Evolutionary conservation across 2,888 invertebrate species (phyloP).

Genomic region (Argyresthia goedartella): DNA sequence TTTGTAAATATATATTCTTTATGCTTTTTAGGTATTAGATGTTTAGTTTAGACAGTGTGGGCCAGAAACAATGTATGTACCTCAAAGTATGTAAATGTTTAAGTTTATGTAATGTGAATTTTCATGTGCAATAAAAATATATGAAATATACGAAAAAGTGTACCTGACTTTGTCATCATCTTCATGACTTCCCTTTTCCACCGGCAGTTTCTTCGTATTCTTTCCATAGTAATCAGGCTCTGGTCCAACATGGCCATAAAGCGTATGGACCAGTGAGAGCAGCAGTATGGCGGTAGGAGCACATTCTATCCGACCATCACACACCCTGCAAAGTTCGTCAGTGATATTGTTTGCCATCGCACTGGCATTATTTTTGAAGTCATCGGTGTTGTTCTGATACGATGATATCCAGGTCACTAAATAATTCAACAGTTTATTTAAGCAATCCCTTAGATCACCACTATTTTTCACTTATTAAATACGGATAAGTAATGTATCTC

Average conservation of each 20-base stretch:
- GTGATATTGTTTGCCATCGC: conserved; percentile 38
- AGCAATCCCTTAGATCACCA: too few species aligned
- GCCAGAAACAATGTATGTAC: too few species aligned
- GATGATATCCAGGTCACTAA: neutral
- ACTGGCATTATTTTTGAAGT: conserved; percentile 46
- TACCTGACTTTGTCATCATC: neutral
- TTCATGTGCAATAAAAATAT: too few species aligned
- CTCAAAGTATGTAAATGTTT: too few species aligned
- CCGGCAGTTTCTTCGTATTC: neutral
- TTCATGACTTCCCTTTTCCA: neutral
- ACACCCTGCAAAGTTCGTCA: conserved; percentile 53
- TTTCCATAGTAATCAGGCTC: conserved; percentile 50
- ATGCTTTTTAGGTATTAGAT: too few species aligned
- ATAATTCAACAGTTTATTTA: too few species aligned
- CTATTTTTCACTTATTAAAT: too few species aligned
- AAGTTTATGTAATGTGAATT: too few species aligned
- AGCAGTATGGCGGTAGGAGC: conserved; percentile 59
- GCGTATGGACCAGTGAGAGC: conserved; percentile 50
- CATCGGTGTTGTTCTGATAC: neutral
- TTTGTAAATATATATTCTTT: too few species aligned
- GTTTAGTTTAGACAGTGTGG: too few species aligned
- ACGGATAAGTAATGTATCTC: too few species aligned
- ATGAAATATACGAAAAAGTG: too few species aligned
- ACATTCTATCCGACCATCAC: conserved; percentile 58
- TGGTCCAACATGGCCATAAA: conserved; percentile 49